phyloP scores from a whole-genome alignment of 2,113 vertebrate genomes.

The Copsychus sechellarum region DNA sequence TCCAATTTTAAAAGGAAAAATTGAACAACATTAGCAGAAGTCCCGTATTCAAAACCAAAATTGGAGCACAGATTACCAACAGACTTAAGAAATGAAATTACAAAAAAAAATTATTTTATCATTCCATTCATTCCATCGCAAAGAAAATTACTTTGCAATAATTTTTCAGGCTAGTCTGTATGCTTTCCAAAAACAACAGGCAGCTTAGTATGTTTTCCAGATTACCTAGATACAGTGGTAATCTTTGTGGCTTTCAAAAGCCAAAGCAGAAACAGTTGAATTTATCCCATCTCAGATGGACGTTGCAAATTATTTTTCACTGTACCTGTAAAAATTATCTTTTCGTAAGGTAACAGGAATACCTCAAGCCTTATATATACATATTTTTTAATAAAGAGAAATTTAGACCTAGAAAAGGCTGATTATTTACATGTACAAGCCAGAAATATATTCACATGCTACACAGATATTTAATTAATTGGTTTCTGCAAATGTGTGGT shows the following conservation, averaged over 20 bases:
- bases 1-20: background rate
- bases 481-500: background rate
- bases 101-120: background rate
- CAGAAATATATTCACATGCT: background rate
- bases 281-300: background rate
- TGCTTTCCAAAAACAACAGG: background rate
- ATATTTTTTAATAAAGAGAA: background rate
- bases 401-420: background rate
- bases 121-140: background rate
- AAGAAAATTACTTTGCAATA: accelerated
- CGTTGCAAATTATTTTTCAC: background rate
- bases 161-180: background rate
- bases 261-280: background rate
- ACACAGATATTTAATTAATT: background rate
- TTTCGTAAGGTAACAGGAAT: background rate
- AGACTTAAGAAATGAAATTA: background rate
- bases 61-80: background rate
- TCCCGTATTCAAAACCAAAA: background rate
- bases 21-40: background rate
- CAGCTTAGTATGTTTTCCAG: background rate
- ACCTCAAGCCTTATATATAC: background rate
- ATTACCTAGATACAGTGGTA: background rate
- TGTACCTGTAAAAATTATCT: background rate
- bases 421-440: background rate
- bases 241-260: background rate